Evolutionary conservation across 2,797 vertebrate genomes (phyloP).

Genomic region (Acanthurus lineatus): DNA sequence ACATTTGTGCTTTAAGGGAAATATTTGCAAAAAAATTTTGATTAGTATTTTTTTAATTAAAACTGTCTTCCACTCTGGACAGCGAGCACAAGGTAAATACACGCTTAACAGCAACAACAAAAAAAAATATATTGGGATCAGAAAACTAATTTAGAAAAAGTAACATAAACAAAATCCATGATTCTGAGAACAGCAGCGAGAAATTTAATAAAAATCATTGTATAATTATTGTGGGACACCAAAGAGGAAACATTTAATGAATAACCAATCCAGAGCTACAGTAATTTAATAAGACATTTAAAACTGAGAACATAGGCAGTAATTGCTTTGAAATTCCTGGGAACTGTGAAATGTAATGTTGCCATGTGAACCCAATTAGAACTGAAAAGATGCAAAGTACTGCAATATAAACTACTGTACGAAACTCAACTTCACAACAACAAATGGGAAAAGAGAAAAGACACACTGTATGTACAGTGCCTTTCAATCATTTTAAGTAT

Average conservation of each 20-base stretch:
- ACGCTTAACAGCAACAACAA: neutral
- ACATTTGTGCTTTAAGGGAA: too few species aligned
- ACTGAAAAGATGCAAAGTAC: neutral
- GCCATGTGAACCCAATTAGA: neutral
- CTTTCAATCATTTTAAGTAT: conserved; percentile 5
- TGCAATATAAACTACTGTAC: neutral
- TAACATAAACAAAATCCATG: neutral
- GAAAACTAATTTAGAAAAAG: conserved; percentile 5
- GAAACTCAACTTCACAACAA: neutral
- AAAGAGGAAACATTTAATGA: neutral
- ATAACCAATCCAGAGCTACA: conserved; percentile 13
- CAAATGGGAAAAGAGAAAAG: neutral
- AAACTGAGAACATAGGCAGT: conserved; percentile 8
- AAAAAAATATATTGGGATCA: neutral
- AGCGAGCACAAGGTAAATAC: neutral
- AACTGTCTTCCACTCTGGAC: too few species aligned
- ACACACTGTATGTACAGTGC: neutral
- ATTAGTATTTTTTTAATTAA: too few species aligned
- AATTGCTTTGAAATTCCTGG: conserved; percentile 1
- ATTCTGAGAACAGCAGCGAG: neutral
- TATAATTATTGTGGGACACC: neutral
- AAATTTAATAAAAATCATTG: neutral
- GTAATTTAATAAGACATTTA: neutral
- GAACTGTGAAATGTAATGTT: neutral
- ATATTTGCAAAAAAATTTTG: too few species aligned